Percentiles rank a stretch among this genome's conserved stretches.
Conservation (phyloP, 2,888 invertebrate species). For the Meiosimyza decipiens region DNA sequence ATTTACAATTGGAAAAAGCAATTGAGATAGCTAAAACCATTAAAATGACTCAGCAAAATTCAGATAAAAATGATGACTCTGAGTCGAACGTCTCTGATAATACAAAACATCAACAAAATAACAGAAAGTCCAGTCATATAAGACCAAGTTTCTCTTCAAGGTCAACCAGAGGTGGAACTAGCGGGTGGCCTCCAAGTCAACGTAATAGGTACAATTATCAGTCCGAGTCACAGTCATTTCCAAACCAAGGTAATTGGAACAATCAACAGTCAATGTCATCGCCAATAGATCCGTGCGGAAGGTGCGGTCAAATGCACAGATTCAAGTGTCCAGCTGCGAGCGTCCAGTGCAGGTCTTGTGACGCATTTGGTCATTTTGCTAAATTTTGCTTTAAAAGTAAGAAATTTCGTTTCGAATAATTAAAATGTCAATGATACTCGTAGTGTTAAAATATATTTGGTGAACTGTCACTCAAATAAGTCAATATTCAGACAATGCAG, state of each 20-base stretch:
- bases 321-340: too few species aligned
- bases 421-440: too few species aligned
- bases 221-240: not conserved
- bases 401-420: too few species aligned
- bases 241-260: not conserved
- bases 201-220: not conserved
- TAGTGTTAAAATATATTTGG: too few species aligned
- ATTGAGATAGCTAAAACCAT: slow-evolving; percentile 31
- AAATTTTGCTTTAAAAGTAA: too few species aligned
- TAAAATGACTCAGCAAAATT: slow-evolving; percentile 32
- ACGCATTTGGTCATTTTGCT: too few species aligned
- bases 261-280: too few species aligned
- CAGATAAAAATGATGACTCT: slow-evolving; percentile 15
- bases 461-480: too few species aligned
- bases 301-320: too few species aligned
- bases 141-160: not conserved
- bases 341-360: too few species aligned
- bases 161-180: not conserved
- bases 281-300: too few species aligned
- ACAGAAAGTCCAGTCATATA: not conserved
- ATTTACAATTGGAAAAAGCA: slow-evolving; percentile 26
- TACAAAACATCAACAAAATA: not conserved
- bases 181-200: not conserved
- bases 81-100: not conserved
- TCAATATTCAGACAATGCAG: too few species aligned